phyloP scores from a whole-genome alignment of 2,113 vertebrate genomes.

The Syrrhaptes paradoxus region DNA sequence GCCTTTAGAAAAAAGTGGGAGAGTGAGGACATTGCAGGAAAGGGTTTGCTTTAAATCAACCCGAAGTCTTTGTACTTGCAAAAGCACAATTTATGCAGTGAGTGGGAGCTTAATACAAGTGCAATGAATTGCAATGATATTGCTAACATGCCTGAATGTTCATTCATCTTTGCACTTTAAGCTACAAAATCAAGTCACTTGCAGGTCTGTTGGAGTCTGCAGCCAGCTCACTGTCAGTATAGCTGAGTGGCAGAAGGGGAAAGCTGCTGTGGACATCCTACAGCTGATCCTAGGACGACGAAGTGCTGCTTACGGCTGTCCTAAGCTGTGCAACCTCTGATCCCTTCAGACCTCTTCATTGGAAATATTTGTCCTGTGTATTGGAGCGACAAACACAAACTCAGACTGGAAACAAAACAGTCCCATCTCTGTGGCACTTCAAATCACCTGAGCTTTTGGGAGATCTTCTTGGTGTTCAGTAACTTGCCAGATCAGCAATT shows the following conservation, averaged over 20 bases:
- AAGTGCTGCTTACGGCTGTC: background rate
- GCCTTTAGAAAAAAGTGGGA: background rate
- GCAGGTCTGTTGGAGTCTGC: background rate
- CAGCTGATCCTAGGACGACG: background rate
- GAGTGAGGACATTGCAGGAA: background rate
- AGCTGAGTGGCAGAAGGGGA: background rate
- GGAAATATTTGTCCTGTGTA: accelerated
- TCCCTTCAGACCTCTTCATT: background rate
- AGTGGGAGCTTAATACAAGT: background rate
- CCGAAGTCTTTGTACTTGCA: background rate
- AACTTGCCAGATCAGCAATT: background rate
- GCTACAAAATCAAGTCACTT: background rate
- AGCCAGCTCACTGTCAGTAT: background rate
- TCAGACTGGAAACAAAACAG: background rate
- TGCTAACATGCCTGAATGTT: background rate
- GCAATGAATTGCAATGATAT: constrained; percentile 5
- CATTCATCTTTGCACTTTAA: constrained; percentile 12
- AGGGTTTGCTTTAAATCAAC: background rate
- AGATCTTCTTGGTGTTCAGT: background rate
- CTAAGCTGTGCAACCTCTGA: background rate
- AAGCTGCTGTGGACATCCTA: background rate
- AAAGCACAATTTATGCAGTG: background rate
- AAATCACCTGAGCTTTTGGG: background rate
- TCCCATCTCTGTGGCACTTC: background rate
- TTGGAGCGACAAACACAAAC: background rate